Conservation (phyloP, 2,797 vertebrate genomes). For the Sebastes kiyomatsui region DNA sequence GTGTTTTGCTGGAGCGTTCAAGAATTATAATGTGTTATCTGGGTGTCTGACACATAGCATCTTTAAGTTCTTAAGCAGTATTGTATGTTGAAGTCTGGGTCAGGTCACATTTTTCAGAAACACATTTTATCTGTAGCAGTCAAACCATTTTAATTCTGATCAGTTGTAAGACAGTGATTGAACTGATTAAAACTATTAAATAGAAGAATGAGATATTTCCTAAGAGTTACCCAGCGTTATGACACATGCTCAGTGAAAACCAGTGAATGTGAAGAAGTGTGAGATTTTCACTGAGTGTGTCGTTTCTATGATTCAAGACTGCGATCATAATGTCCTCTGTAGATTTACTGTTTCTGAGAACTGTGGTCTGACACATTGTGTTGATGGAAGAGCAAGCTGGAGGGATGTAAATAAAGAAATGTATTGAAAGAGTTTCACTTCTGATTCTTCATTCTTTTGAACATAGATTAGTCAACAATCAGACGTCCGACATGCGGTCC, state of each 20-base stretch:
- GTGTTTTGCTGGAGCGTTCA: slow-evolving; percentile 6
- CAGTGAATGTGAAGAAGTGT: neutral
- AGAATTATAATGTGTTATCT: slow-evolving; percentile 60
- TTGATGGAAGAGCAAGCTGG: slow-evolving; percentile 56
- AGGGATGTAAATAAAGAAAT: slow-evolving; percentile 85
- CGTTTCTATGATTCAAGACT: neutral
- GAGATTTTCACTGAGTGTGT: slow-evolving; percentile 10
- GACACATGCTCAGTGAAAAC: slow-evolving; percentile 7
- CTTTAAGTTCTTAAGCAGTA: slow-evolving; percentile 28
- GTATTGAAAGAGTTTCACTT: slow-evolving; percentile 65
- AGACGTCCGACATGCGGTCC: neutral
- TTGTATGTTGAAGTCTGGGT: slow-evolving; percentile 38
- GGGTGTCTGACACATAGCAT: slow-evolving; percentile 57
- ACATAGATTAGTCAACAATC: neutral
- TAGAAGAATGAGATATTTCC: neutral
- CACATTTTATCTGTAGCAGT: slow-evolving; percentile 6
- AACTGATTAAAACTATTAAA: slow-evolving; percentile 3
- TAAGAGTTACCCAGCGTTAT: neutral
- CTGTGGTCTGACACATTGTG: slow-evolving; percentile 53
- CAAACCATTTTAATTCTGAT: neutral
- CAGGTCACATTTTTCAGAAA: slow-evolving; percentile 57
- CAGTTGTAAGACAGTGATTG: neutral
- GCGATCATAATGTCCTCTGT: neutral
- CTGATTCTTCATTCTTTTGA: slow-evolving; percentile 41
- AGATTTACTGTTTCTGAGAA: slow-evolving; percentile 49